Evolutionary conservation across 1,140 invertebrate species (phyloP).

Genomic region (Macrosteles quadrilineatus): DNA sequence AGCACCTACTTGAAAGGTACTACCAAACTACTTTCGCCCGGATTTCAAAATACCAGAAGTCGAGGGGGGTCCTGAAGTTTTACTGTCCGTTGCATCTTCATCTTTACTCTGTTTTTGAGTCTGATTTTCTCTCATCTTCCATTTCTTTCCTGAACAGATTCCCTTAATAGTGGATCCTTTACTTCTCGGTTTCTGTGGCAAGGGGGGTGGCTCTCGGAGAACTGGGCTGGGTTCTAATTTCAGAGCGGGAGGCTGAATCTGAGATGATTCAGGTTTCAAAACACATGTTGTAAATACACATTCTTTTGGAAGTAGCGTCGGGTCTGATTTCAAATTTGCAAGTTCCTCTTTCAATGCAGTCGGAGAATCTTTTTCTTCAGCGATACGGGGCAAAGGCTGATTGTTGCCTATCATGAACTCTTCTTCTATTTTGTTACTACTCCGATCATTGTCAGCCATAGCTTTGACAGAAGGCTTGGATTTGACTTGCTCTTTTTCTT

Average conservation of each 20-base stretch:
- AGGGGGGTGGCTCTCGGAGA: background rate
- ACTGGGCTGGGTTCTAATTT: background rate
- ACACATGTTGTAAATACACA: background rate
- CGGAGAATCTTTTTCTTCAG: constrained; percentile 82
- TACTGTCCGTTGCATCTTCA: too few relatives aligned
- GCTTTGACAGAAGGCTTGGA: constrained; percentile 40
- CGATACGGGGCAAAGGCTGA: constrained; percentile 67
- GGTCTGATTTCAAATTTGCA: background rate
- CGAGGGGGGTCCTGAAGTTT: too few relatives aligned
- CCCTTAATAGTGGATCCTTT: constrained; percentile 17
- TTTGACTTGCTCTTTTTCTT: constrained; percentile 35
- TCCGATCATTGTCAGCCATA: constrained; percentile 33
- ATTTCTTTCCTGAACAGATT: constrained; percentile 28
- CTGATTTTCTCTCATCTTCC: constrained; percentile 19
- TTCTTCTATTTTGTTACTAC: constrained; percentile 30
- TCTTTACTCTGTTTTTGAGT: constrained; percentile 1
- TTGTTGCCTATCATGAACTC: constrained; percentile 46
- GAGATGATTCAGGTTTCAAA: background rate
- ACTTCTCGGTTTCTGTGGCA: constrained; percentile 13
- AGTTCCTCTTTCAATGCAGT: constrained; percentile 56
- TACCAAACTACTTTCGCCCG: too few relatives aligned
- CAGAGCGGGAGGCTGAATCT: background rate
- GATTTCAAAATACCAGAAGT: too few relatives aligned
- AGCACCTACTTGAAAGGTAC: too few relatives aligned
- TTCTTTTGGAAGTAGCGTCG: background rate